Base-by-base conservation (phyloP, 2,113 vertebrate species). In the Sinocyclocheilus anophthalmus region DNA sequence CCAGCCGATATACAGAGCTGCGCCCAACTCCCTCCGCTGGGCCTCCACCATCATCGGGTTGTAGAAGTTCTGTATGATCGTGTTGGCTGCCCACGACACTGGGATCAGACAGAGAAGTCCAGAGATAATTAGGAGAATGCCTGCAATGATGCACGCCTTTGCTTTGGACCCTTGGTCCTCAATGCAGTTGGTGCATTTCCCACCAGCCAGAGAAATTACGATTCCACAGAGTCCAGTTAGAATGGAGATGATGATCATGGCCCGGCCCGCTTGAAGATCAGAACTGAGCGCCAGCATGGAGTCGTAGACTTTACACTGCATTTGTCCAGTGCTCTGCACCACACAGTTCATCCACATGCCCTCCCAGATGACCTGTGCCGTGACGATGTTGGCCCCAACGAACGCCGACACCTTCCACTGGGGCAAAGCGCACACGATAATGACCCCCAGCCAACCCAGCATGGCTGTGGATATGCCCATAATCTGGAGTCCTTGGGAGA, bases 211-310 rank as follows among this genome's bases (percentile, higher is more conserved):
- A 45, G 45, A 45, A 10, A 45, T 45, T 3, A 45, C 10, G 45
- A 45, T 45, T 3, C 45, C 45, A 45, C 1, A 45, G 45, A 45
- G 45, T 45, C 45, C 45, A 45, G 45, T 45, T 3, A 45, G 0
- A 73, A 99, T 97, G 88, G 97, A 92, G 33, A 99, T 94, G 83
- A 99, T 89, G 26, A 96, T 90, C 91, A 99, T 94, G 57, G 97
- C 97, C 0, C 97, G 95, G n/a, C 96, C 97, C 0, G 97, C 97
- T 91, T 98, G 97, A 84, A 99, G 93, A 92, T 99, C 97, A 9
- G 84, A 87, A 0, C 88, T 84, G 73, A 95, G 91, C 0, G 93
- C 94, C 88, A 95, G 85, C 92, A 95, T 89, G 42, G 95, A 95
- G 87, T 95, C 94, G 18, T 95, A 94, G 42, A 95, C 83, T 87